Conservation (phyloP, 1,140 invertebrate species). For the Drosophila lacertosa region DNA sequence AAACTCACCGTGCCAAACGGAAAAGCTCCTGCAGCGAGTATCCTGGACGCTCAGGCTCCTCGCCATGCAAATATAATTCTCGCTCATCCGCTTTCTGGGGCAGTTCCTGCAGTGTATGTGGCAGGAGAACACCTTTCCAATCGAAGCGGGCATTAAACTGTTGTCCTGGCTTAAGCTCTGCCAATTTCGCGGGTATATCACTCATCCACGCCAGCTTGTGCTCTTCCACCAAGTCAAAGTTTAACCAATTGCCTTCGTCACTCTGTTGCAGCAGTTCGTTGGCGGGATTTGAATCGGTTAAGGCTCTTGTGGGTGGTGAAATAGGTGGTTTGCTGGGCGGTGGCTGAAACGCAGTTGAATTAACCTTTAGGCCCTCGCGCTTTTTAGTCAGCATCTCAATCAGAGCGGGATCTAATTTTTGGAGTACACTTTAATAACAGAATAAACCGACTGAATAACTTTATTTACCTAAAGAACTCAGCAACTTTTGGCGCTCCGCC, state of each 20-base stretch:
- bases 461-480: slow-evolving; percentile 87
- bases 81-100: slow-evolving; percentile 87
- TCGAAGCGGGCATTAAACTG: slow-evolving; percentile 90
- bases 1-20: slow-evolving; percentile 85
- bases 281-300: slow-evolving; percentile 78
- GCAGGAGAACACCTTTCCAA: slow-evolving; percentile 88
- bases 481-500: slow-evolving; percentile 88
- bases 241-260: slow-evolving; percentile 89
- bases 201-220: slow-evolving; percentile 95
- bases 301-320: slow-evolving; percentile 32
- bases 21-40: slow-evolving; percentile 95
- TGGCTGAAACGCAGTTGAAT: background rate
- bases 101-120: slow-evolving; percentile 84
- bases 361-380: slow-evolving; percentile 69
- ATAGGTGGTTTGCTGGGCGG: background rate
- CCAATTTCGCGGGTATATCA: slow-evolving; percentile 85
- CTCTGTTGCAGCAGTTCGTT: slow-evolving; percentile 87
- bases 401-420: slow-evolving; percentile 62
- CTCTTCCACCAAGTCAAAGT: slow-evolving; percentile 92
- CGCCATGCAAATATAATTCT: slow-evolving; percentile 95
- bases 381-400: slow-evolving; percentile 87
- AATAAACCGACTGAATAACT: background rate
- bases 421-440: background rate
- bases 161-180: slow-evolving; percentile 84
- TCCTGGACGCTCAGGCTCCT: slow-evolving; percentile 94